phyloP scores from a whole-genome alignment of 2,113 vertebrate species.

The Cariama cristata region DNA sequence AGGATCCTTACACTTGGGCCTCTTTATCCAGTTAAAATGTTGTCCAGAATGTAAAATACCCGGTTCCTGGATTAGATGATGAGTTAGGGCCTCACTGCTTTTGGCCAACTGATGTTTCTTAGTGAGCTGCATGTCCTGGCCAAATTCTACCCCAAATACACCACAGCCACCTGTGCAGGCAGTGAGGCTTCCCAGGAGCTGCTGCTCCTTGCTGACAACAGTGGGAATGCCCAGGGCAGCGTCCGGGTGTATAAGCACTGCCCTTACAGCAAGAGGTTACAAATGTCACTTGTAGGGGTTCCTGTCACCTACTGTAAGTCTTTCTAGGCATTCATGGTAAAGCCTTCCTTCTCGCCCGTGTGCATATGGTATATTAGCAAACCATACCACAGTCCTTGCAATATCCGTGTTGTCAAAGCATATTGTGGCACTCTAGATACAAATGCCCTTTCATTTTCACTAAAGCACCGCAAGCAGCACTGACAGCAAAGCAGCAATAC shows the following conservation, averaged over 20 bases:
- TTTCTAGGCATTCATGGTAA: not conserved
- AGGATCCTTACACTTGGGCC: not conserved
- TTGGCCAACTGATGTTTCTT: not conserved
- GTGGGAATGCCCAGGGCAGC: not conserved
- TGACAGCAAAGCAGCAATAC: conserved; percentile 72
- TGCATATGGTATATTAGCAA: not conserved
- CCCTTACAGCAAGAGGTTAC: not conserved
- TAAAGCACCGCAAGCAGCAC: conserved; percentile 7
- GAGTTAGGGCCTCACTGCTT: not conserved
- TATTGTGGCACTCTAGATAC: conserved; percentile 7
- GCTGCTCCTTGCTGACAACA: not conserved
- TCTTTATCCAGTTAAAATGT: not conserved
- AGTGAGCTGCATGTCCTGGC: not conserved
- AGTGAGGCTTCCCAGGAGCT: not conserved
- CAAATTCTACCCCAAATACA: not conserved
- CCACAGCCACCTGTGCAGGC: not conserved
- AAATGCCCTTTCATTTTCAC: conserved; percentile 69
- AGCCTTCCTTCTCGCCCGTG: not conserved
- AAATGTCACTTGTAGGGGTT: not conserved
- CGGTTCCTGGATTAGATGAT: not conserved
- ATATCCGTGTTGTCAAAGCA: conserved; percentile 3
- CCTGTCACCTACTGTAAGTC: not conserved
- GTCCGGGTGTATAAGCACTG: accelerated
- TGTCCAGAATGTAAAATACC: not conserved
- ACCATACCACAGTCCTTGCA: not conserved